phyloP scores from a whole-genome alignment of 2,797 vertebrate genomes.

The Enteromius unitaeniatus region DNA sequence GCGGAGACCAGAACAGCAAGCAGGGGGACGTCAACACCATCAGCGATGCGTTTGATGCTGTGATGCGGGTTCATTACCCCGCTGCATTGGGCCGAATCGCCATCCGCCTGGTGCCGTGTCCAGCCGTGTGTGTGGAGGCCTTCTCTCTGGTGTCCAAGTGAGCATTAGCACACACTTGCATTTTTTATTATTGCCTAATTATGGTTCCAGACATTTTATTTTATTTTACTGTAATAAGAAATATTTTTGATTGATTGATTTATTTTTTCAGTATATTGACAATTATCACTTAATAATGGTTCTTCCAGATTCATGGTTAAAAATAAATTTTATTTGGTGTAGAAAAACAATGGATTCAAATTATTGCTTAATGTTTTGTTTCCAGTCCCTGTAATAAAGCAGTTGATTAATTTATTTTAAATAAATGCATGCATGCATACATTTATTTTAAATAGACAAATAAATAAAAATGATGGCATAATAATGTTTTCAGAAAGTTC shows the following conservation, averaged over 20 bases:
- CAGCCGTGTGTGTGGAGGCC: slow-evolving; percentile 91
- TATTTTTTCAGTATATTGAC: neutral
- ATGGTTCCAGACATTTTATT: neutral
- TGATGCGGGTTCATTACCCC: slow-evolving; percentile 96
- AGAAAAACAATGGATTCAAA: neutral
- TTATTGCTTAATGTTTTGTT: neutral
- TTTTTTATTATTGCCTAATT: neutral
- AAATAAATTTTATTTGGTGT: neutral
- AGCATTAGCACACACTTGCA: slow-evolving; percentile 63
- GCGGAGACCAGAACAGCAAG: slow-evolving; percentile 92
- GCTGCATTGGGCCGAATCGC: slow-evolving; percentile 88
- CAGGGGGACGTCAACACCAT: slow-evolving; percentile 94
- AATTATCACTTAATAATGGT: neutral
- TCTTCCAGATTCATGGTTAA: neutral
- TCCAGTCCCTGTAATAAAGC: neutral
- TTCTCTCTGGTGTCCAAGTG: slow-evolving; percentile 96
- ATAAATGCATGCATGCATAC: neutral
- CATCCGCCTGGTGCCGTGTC: slow-evolving; percentile 91
- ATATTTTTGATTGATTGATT: neutral
- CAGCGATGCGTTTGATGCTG: slow-evolving; percentile 87
- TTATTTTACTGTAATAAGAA: neutral
- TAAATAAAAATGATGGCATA: neutral
- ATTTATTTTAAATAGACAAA: neutral
- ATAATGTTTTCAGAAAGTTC: neutral
- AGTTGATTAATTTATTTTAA: neutral